Evolutionary conservation across 2,797 vertebrate species (phyloP).

Genomic region (Danio tinwini): DNA sequence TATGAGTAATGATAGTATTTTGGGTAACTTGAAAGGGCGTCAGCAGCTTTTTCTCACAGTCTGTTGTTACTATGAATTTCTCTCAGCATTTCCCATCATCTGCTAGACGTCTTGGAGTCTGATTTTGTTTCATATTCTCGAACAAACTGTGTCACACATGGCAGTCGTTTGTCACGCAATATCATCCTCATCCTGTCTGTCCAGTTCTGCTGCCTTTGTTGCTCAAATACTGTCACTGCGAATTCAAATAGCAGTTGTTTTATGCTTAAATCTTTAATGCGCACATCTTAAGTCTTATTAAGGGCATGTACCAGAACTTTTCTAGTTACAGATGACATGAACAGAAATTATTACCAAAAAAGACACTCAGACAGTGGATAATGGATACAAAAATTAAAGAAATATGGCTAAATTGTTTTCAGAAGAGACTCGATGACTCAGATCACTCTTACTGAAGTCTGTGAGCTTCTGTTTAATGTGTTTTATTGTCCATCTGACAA

Average conservation of each 20-base stretch:
- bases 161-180: conserved; percentile 30
- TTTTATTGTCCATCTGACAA: not conserved
- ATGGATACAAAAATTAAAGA: not conserved
- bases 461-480: not conserved
- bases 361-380: not conserved
- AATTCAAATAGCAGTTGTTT: not conserved
- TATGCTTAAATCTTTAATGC: not conserved
- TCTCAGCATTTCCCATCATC: conserved; percentile 9
- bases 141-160: conserved; percentile 19
- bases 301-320: not conserved
- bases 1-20: conserved; percentile 39
- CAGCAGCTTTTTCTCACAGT: not conserved
- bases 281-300: not conserved
- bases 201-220: conserved; percentile 7
- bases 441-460: not conserved
- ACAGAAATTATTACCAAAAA: not conserved
- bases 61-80: too few relatives aligned
- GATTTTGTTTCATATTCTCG: not conserved
- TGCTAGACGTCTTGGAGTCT: not conserved
- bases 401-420: not conserved
- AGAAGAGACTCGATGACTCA: not conserved
- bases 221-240: not conserved
- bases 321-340: not conserved
- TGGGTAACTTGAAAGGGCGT: conserved; percentile 13
- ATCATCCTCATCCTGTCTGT: conserved; percentile 36